A percentile compares a stretch with the other conserved stretches of the same genome.
These are phyloP conservation scores for Achroia grisella DNA, from an alignment of 1,140 invertebrate species.

Conservation along the genomic window DNA sequence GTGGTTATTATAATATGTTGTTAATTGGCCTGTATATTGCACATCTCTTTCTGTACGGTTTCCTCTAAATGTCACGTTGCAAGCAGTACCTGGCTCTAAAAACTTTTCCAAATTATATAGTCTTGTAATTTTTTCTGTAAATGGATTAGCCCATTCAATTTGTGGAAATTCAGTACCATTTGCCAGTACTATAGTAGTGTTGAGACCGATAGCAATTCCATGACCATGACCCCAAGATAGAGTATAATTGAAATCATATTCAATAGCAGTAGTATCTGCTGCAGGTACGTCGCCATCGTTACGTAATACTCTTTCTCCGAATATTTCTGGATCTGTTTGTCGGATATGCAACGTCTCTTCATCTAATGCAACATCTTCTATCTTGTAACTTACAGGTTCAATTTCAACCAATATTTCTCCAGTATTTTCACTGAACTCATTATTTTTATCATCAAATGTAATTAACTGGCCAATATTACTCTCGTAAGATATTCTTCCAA, in stretches of 20 bases:
- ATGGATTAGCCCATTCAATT: constrained; percentile 81
- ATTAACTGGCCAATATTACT: constrained; percentile 79
- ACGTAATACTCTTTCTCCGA: constrained; percentile 77
- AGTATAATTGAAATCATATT: constrained; percentile 79
- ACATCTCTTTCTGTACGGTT: constrained; percentile 82
- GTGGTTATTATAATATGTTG: constrained; percentile 80
- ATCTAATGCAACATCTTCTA: constrained; percentile 79
- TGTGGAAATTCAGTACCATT: constrained; percentile 75
- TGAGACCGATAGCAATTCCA: constrained; percentile 82
- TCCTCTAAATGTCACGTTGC: constrained; percentile 83
- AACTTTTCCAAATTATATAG: constrained; percentile 75
- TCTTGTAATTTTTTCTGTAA: constrained; percentile 74
- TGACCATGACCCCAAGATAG: constrained; percentile 86
- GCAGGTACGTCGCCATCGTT: constrained; percentile 75
- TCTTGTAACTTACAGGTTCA: constrained; percentile 83
- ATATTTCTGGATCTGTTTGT: constrained; percentile 63
- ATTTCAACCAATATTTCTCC: constrained; percentile 86
- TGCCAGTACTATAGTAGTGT: constrained; percentile 78
- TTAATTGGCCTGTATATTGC: constrained; percentile 81
- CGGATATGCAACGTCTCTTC: constrained; percentile 73
- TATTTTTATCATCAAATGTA: constrained; percentile 78
- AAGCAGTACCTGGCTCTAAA: constrained; percentile 82
- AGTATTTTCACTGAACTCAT: constrained; percentile 74
- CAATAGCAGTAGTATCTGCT: constrained; percentile 80
- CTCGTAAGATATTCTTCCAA: constrained; percentile 79